A percentile compares a stretch with the other conserved stretches of the same genome.
Evolutionary conservation across 2,797 vertebrate genomes (phyloP).

Genomic region (Leucoraja ocellata): DNA sequence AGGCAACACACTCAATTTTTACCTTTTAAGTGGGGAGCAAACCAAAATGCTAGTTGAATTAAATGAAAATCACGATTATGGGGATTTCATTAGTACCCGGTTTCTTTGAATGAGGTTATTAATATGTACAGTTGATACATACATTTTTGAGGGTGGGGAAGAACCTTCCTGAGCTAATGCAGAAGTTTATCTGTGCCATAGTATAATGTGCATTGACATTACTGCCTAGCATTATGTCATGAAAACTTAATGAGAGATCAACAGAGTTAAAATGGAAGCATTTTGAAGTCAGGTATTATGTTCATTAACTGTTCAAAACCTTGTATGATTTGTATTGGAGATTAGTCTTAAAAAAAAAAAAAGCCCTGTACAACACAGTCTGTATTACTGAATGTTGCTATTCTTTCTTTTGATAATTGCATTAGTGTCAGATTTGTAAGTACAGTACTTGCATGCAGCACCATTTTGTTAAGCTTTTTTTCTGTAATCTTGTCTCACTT

Average conservation of each 20-base stretch:
- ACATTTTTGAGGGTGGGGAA: not conserved
- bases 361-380: not conserved
- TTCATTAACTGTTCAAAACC: constrained; percentile 25
- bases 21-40: constrained; percentile 37
- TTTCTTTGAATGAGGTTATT: not conserved
- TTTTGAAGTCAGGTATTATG: constrained; percentile 19
- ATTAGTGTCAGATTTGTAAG: constrained; percentile 42
- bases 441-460: constrained; percentile 64
- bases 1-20: not conserved
- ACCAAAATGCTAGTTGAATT: constrained; percentile 8
- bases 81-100: not conserved
- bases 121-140: not conserved
- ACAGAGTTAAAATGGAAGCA: not conserved
- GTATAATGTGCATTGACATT: not conserved
- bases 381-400: constrained; percentile 29
- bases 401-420: constrained; percentile 35
- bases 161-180: not conserved
- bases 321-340: constrained; percentile 35
- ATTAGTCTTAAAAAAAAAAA: not conserved
- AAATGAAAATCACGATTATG: constrained; percentile 25
- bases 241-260: not conserved
- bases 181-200: not conserved
- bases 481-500: constrained; percentile 54
- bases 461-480: constrained; percentile 60
- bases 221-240: not conserved